These are phyloP conservation scores for Pollimyrus isidori DNA, from an alignment of 2,113 vertebrate species.

Conservation along the genomic window DNA sequence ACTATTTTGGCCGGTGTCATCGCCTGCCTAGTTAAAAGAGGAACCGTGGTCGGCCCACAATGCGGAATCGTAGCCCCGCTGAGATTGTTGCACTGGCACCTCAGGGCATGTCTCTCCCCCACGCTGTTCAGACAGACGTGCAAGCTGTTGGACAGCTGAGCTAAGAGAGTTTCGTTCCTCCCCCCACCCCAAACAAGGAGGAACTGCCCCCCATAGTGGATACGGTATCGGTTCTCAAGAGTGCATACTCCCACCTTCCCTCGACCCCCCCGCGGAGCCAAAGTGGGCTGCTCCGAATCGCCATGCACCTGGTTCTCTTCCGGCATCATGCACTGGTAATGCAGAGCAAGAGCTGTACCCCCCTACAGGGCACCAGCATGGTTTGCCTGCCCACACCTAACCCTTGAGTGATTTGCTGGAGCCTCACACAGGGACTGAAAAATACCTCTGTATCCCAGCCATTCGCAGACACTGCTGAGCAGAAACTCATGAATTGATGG, in stretches of 20 bases:
- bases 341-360: neutral
- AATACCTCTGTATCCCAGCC: neutral
- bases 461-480: neutral
- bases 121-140: constrained; percentile 16
- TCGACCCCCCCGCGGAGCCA: neutral
- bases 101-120: neutral
- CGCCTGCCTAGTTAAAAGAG: neutral
- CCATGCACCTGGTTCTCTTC: neutral
- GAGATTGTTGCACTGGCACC: neutral
- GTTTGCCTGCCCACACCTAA: neutral
- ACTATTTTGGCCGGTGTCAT: neutral
- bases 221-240: neutral
- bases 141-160: constrained; percentile 12
- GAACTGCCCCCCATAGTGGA: neutral
- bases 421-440: neutral
- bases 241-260: constrained; percentile 2
- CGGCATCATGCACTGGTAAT: neutral
- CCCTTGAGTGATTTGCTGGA: neutral
- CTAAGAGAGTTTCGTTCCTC: neutral
- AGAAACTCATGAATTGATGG: neutral
- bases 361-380: neutral
- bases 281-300: neutral
- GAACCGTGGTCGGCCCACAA: neutral
- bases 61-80: neutral
- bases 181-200: neutral